A percentile compares a stretch with the other conserved stretches of the same genome.
phyloP scores from a whole-genome alignment of 2,888 invertebrate species.

The Sphaerophoria rueppellii region DNA sequence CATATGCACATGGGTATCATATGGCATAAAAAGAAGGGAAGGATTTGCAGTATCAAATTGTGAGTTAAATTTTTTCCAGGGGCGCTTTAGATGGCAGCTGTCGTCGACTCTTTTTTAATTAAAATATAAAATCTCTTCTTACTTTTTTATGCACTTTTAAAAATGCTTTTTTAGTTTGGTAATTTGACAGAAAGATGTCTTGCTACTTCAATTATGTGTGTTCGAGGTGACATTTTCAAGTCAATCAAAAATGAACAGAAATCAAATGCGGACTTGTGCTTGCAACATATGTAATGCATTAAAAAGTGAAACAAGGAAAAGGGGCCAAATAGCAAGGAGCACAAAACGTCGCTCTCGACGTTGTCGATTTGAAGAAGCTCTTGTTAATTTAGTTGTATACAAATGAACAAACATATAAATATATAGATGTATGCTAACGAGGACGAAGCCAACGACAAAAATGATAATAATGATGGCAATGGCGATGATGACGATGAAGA shows the following conservation, averaged over 20 bases:
- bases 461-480: background rate
- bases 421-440: background rate
- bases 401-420: background rate
- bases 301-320: slow-evolving; percentile 15
- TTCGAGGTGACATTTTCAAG: no score
- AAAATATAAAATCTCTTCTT: no score
- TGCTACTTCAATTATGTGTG: no score
- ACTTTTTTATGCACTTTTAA: no score
- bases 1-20: slow-evolving; percentile 11
- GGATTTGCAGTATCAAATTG: background rate
- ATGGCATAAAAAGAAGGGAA: background rate
- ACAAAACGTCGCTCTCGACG: slow-evolving; percentile 50
- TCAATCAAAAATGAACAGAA: background rate
- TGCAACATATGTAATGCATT: slow-evolving; percentile 48
- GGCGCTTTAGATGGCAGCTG: background rate
- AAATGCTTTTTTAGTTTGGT: no score
- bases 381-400: slow-evolving; percentile 70
- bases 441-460: slow-evolving; percentile 1
- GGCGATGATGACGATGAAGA: slow-evolving; percentile 25
- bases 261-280: slow-evolving; percentile 25
- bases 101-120: no score
- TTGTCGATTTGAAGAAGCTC: slow-evolving; percentile 70
- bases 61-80: background rate
- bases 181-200: background rate
- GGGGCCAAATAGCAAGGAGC: slow-evolving; percentile 32